Evolutionary conservation across 2,797 vertebrate genomes (phyloP).

Genomic region (Peromyscus eremicus): DNA sequence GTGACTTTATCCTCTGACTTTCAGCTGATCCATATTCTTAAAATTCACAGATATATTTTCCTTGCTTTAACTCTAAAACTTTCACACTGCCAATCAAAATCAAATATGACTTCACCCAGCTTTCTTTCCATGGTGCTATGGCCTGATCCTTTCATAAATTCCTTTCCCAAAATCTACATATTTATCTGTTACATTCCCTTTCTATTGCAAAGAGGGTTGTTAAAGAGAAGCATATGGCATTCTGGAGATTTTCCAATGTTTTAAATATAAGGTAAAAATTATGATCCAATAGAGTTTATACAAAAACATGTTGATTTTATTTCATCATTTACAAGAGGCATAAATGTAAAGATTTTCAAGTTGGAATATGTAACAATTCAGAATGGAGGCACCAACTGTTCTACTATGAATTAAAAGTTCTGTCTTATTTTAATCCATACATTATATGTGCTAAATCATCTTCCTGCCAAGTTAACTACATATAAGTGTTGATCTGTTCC

Average conservation of each 20-base stretch:
- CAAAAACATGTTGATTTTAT: constrained; percentile 37
- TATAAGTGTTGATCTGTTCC: constrained; percentile 28
- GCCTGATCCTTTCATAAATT: not conserved
- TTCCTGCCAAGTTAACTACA: constrained; percentile 10
- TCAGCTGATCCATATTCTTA: not conserved
- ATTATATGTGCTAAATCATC: constrained; percentile 35
- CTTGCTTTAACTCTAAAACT: not conserved
- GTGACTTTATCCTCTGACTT: not conserved
- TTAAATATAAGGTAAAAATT: constrained; percentile 56
- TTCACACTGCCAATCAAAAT: not conserved
- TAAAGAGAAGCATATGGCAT: not conserved
- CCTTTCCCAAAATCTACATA: not conserved
- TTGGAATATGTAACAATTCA: constrained; percentile 23
- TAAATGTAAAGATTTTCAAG: constrained; percentile 41
- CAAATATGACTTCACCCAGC: not conserved
- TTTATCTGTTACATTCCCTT: constrained; percentile 18
- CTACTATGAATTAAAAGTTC: constrained; percentile 40
- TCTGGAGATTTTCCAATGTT: constrained; percentile 35
- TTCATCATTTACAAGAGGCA: constrained; percentile 40
- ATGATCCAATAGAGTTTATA: constrained; percentile 46
- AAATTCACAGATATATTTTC: not conserved
- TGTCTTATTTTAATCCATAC: constrained; percentile 13
- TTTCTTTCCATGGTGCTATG: not conserved
- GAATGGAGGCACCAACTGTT: constrained; percentile 38
- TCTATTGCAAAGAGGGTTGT: not conserved